A percentile compares a stretch with the other conserved stretches of the same genome.
These are phyloP conservation scores for Hyphantria cunea DNA, from an alignment of 1,140 invertebrate genomes.

Conservation along the genomic window DNA sequence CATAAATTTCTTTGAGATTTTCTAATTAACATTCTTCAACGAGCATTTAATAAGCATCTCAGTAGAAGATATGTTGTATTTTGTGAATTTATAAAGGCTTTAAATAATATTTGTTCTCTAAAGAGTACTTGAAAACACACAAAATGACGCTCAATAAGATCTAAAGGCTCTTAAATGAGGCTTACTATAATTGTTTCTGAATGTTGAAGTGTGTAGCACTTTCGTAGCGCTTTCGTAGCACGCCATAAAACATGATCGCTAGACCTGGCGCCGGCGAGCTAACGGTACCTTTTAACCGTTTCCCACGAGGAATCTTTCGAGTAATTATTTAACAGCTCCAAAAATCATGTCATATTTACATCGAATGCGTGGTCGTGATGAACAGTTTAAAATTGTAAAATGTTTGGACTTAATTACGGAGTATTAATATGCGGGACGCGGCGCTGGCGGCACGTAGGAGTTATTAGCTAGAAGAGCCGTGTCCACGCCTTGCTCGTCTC, in stretches of 20 bases:
- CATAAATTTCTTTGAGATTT: too few species aligned
- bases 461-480: conserved; percentile 38
- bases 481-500: conserved; percentile 13
- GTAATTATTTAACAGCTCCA: conserved; percentile 33
- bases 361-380: conserved; percentile 42
- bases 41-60: too few species aligned
- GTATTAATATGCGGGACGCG: conserved; percentile 52
- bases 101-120: too few species aligned
- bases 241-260: conserved; percentile 8
- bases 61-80: too few species aligned
- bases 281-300: conserved; percentile 23
- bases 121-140: too few species aligned
- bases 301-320: conserved; percentile 7
- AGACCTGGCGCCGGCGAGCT: conserved; percentile 8
- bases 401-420: conserved; percentile 46
- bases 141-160: too few species aligned
- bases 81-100: too few species aligned
- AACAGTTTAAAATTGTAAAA: conserved; percentile 43
- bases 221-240: conserved; percentile 51
- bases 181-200: too few species aligned
- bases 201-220: conserved; percentile 40
- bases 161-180: too few species aligned
- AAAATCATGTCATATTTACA: conserved; percentile 44
- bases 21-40: too few species aligned
- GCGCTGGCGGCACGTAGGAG: conserved; percentile 32